Percentiles rank a stretch among this genome's conserved stretches.
Evolutionary conservation across 1,140 invertebrate genomes (phyloP).

Genomic region (Drosophila nigrodunni): DNA sequence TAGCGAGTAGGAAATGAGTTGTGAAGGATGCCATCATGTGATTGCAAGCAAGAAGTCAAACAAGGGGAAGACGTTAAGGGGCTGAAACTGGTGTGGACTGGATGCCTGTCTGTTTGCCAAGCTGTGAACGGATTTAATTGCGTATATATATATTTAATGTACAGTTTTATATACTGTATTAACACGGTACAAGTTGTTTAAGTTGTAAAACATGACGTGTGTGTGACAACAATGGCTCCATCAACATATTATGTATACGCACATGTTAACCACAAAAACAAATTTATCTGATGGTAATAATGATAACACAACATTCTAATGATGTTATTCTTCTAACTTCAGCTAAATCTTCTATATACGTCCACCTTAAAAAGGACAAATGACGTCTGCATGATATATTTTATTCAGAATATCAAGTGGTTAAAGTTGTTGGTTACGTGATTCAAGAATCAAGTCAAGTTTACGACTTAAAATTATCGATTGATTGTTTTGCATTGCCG

Average conservation of each 20-base stretch:
- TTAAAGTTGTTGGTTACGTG: conserved; percentile 8
- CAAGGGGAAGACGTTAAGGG: neutral
- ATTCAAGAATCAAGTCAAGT: conserved; percentile 19
- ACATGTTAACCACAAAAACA: conserved; percentile 47
- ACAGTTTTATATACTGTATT: conserved; percentile 19
- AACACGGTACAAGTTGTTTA: neutral
- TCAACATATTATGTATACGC: conserved; percentile 47
- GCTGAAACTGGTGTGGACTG: neutral
- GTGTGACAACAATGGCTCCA: conserved; percentile 34
- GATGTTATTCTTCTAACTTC: neutral
- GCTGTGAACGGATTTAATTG: conserved; percentile 31
- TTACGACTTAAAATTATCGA: conserved; percentile 48
- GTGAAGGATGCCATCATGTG: conserved; percentile 36
- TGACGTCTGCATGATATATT: conserved; percentile 46
- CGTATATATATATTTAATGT: conserved; percentile 26
- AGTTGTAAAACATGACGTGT: conserved; percentile 51
- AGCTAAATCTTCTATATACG: neutral
- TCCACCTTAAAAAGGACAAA: conserved; percentile 25
- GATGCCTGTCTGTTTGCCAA: conserved; percentile 5
- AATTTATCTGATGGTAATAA: conserved; percentile 15
- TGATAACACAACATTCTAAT: conserved; percentile 19
- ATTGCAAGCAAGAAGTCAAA: conserved; percentile 9
- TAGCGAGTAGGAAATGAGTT: conserved; percentile 48
- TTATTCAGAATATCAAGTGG: conserved; percentile 39
- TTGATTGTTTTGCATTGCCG: conserved; percentile 53